Evolutionary conservation across 2,113 vertebrate genomes (phyloP).

Genomic region (Propithecus coquereli): DNA sequence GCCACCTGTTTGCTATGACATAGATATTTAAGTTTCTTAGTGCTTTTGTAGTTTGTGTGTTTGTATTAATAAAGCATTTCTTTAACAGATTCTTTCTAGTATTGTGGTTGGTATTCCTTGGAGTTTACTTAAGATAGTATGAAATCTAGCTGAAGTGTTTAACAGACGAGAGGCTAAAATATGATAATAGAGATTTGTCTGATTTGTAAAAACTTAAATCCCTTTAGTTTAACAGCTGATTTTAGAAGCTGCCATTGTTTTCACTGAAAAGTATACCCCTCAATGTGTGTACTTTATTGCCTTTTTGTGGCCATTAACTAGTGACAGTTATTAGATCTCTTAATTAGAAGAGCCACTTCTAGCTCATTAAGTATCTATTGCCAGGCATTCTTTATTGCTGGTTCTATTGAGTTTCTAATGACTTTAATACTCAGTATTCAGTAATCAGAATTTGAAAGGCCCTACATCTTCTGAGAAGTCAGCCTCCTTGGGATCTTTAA

Average conservation of each 20-base stretch:
- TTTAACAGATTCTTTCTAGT: constrained; percentile 3
- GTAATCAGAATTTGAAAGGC: constrained; percentile 45
- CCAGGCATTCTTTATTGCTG: constrained; percentile 40
- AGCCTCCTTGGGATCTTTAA: background rate
- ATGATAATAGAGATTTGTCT: background rate
- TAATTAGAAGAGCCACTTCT: constrained; percentile 51
- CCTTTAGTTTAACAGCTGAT: background rate
- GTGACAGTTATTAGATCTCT: constrained; percentile 51
- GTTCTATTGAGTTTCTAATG: constrained; percentile 45
- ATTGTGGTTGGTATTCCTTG: background rate
- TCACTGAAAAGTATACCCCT: background rate
- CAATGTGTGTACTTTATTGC: background rate
- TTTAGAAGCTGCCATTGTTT: constrained; percentile 1
- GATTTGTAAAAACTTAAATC: background rate
- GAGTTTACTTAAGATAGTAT: background rate
- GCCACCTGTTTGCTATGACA: constrained; percentile 71
- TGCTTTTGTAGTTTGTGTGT: background rate
- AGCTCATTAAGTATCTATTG: constrained; percentile 47
- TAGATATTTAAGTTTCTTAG: constrained; percentile 58
- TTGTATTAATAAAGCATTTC: constrained; percentile 78
- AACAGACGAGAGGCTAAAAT: background rate
- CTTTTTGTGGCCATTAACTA: constrained; percentile 25
- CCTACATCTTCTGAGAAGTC: constrained; percentile 5
- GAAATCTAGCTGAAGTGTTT: background rate
- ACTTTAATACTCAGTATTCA: background rate